Conservation (phyloP, 2,113 vertebrate species). For the Poeciliopsis retropinna region DNA sequence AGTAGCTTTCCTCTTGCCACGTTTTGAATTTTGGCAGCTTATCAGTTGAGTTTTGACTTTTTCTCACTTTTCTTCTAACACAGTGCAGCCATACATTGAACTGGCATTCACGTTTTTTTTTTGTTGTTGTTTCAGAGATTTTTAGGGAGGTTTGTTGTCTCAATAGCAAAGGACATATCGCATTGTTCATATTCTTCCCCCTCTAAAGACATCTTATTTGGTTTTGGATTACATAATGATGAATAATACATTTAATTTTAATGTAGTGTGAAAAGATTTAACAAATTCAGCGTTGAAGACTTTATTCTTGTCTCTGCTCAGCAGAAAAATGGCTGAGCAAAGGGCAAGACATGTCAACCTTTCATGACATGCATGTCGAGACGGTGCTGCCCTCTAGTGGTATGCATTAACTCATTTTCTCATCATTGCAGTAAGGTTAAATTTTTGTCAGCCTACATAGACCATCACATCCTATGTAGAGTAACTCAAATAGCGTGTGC, state of each 20-base stretch:
- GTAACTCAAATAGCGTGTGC: background rate
- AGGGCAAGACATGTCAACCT: background rate
- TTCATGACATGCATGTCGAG: no score
- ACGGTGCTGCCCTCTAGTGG: constrained; percentile 38
- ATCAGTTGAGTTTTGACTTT: background rate
- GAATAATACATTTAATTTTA: background rate
- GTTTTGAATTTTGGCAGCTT: background rate
- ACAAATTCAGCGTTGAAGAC: background rate
- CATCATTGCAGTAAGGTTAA: background rate
- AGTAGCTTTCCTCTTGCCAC: background rate
- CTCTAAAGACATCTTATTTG: constrained; percentile 5
- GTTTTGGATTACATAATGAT: background rate
- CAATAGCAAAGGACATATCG: background rate
- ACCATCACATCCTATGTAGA: background rate
- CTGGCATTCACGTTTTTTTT: background rate
- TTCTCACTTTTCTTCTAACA: background rate
- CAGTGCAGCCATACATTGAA: background rate
- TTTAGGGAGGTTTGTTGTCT: background rate
- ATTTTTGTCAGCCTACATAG: background rate
- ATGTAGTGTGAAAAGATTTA: background rate
- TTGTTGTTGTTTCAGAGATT: background rate
- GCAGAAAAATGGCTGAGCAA: background rate
- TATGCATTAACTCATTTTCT: background rate
- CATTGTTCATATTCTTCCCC: background rate
- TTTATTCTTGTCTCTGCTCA: background rate